phyloP scores from a whole-genome alignment of 2,113 vertebrate genomes.

The Pygoscelis antarcticus region DNA sequence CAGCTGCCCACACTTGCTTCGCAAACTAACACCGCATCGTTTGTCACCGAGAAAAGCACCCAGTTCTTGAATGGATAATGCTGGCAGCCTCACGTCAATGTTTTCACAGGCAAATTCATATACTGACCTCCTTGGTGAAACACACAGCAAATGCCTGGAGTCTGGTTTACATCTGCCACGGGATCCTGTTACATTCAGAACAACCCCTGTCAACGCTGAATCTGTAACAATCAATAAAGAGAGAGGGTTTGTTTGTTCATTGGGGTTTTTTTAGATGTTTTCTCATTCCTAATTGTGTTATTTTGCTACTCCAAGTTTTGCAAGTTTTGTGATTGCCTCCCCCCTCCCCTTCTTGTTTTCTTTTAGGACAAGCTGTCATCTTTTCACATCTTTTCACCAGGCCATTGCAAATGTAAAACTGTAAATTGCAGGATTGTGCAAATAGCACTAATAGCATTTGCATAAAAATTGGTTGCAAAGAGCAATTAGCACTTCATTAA shows the following conservation, averaged over 20 bases:
- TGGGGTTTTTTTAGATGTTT: background rate
- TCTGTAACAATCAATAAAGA: constrained; percentile 56
- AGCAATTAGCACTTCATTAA: constrained; percentile 85
- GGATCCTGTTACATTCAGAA: constrained; percentile 61
- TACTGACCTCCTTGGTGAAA: constrained; percentile 18
- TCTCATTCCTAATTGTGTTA: constrained; percentile 45
- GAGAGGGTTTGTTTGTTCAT: constrained; percentile 27
- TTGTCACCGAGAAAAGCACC: background rate
- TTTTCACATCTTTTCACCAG: constrained; percentile 46
- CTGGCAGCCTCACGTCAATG: constrained; percentile 4
- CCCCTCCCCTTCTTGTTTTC: constrained; percentile 34
- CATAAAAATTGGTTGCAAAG: constrained; percentile 79
- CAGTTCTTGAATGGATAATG: background rate
- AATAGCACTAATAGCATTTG: constrained; percentile 71
- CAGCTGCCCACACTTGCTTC: background rate
- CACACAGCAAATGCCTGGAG: constrained; percentile 10
- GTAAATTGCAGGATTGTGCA: constrained; percentile 73
- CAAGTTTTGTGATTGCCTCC: background rate
- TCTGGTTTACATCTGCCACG: constrained; percentile 51
- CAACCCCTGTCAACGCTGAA: constrained; percentile 61
- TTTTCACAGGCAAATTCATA: constrained; percentile 48
- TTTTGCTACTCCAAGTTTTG: constrained; percentile 66
- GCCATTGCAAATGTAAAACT: constrained; percentile 63
- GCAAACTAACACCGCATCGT: background rate
- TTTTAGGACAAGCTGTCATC: constrained; percentile 66